Base-by-base conservation (phyloP, 2,888 invertebrate genomes). In the Yponomeuta sedellus region DNA sequence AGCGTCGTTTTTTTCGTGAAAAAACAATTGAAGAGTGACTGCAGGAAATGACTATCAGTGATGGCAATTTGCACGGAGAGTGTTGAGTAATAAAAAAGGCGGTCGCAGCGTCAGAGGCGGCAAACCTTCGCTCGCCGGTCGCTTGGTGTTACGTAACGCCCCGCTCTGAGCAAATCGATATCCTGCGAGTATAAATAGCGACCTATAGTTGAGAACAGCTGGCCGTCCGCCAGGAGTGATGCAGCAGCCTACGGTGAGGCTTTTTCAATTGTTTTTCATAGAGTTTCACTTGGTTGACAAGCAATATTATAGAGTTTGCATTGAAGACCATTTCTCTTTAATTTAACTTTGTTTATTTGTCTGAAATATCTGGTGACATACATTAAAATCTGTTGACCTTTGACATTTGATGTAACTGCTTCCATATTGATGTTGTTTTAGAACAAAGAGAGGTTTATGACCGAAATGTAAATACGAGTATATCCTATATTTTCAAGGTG, bases 161-260 rank as follows among this genome's bases (percentile, higher is more conserved):
- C 85, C 70, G 82, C 83, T 80, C 85, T 86, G 85, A 86, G 75
- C 73, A 84, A 88, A 90, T 91, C 90, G 82, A 91, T 91, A 90
- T 77, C 81, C 81, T 79, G 81, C 81, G 82, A 81, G 86, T 56
- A 57, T 88, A 87, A 86, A 90, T 89, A 91, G 86, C 83, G 77
- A 74, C 77, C 81, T 74, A 79, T 77, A 79, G 77, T 85, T 81
- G 83, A 79, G 79, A 88, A 86, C 88, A 91, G 88, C 90, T 91
- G 90, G 89, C 88, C 74, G 74, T 66, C 67, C 69, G 88, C 83
- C 68, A 70, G 87, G 82, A 74, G 77, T 70, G 75, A 88, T 91
- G 90, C 89, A 89, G 82, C 81, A 89, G 82, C 81, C 90, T 76
- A 77, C 84, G 87, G 89, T 90, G 75, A 86, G 88, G 72, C 66